Base-by-base conservation (phyloP, 1,140 invertebrate species). In the Myzus persicae region DNA sequence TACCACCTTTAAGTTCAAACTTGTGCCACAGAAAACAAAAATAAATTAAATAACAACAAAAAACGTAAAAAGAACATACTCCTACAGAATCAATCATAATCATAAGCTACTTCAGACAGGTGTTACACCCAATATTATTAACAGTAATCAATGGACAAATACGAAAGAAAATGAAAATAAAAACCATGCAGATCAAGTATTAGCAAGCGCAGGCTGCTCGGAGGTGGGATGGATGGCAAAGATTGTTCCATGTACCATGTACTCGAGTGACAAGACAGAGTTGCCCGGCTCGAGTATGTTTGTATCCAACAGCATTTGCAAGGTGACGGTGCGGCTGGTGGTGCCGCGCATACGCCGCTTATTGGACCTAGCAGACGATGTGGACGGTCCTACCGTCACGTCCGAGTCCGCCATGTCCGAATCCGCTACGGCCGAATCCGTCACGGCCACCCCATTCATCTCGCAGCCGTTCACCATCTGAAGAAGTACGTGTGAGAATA, bases 261-360 rank as follows among this genome's bases (percentile, higher is more conserved):
- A 98, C 95, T 98, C 98, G 94, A 98, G 97, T 44, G 97, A 97
- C 96, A 99, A 97, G 87, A 97, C 96, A 82, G 97, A 97, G 94
- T 97, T 96, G 22, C 98, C 98, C 59, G 98, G 97, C 94, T 97
- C 96, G 92, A 99, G 95, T 94, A 98, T 97, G 94, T 97, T 97
- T 94, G 98, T 98, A 93, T 97, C 96, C 94, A 98, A 95, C 90
- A 97, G 96, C 96, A 98, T 98, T 95, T 97, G 97, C 84, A 98
- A 95, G n/a, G 98, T 98, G 24, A 98, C 88, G 93, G 97, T 97
- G 94, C 97, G 96, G 20, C 97, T 97, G 87, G 96, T 96, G 93
- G 96, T 95, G 91, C 94, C 94, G 90, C 95, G 90, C 7, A 24
- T 40, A 14, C 51, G 40, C 1, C 84, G 44, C 8, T 54, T 36